A percentile compares a stretch with the other conserved stretches of the same genome.
phyloP scores from a whole-genome alignment of 2,113 vertebrate species.

The Crotalus horridus region DNA sequence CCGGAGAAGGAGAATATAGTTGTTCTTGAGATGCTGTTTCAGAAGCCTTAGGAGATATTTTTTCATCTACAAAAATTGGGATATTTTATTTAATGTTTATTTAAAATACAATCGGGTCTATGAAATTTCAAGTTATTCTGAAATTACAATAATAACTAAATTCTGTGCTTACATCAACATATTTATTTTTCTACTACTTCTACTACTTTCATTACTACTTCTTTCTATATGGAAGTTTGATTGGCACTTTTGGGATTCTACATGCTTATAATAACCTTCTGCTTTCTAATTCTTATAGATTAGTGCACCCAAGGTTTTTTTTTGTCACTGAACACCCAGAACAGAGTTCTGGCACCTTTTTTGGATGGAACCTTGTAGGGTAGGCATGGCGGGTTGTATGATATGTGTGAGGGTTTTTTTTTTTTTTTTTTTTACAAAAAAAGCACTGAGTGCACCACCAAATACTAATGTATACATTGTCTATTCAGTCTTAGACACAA shows the following conservation, averaged over 20 bases:
- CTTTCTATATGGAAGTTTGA: neutral
- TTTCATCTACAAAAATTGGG: conserved; percentile 72
- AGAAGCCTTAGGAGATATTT: conserved; percentile 45
- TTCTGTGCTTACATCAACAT: neutral
- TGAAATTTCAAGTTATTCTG: neutral
- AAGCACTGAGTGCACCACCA: neutral
- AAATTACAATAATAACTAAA: neutral
- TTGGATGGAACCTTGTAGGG: no score
- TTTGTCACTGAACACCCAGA: no score
- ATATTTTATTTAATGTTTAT: neutral
- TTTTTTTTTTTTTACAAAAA: no score
- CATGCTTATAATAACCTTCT: neutral
- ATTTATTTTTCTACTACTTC: neutral
- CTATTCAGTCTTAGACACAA: neutral
- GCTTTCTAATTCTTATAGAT: neutral
- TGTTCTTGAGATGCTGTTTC: conserved; percentile 63
- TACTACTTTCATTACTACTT: neutral
- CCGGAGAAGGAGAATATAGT: conserved; percentile 71
- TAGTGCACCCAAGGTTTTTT: neutral
- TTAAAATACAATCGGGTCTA: neutral
- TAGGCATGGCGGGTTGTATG: no score
- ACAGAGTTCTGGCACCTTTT: no score
- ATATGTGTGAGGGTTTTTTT: no score
- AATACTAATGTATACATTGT: neutral
- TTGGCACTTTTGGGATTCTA: neutral